Conservation (phyloP, 2,888 invertebrate species). For the Chymomyza amoena region DNA sequence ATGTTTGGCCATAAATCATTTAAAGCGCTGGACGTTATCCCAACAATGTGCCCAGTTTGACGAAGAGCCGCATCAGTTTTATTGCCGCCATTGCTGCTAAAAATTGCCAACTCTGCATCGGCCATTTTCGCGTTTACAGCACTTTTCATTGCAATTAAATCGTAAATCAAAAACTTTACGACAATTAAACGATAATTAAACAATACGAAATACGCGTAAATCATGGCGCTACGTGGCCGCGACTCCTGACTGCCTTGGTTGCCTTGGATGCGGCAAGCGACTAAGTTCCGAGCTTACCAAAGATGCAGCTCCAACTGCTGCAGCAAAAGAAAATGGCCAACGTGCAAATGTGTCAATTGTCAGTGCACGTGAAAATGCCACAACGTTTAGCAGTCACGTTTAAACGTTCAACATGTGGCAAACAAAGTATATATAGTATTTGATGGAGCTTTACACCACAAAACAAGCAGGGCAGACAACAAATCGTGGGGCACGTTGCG, state of each 20-base stretch:
- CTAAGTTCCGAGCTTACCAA: conserved; percentile 7
- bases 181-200: conserved; percentile 71
- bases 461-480: neutral
- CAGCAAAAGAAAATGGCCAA: conserved; percentile 46
- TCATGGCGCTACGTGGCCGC: conserved; percentile 49
- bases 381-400: conserved; percentile 58
- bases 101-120: conserved; percentile 20
- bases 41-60: conserved; percentile 18
- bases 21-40: conserved; percentile 21
- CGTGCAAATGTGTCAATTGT: conserved; percentile 71
- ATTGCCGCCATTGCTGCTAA: conserved; percentile 15
- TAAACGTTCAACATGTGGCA: conserved; percentile 16
- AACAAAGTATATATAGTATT: neutral
- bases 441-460: neutral
- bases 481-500: neutral
- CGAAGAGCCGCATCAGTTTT: conserved; percentile 32
- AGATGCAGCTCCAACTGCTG: conserved; percentile 12
- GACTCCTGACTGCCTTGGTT: neutral
- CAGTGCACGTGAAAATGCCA: conserved; percentile 26
- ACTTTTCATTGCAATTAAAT: conserved; percentile 68
- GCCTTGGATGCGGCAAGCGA: neutral
- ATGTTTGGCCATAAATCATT: conserved; percentile 62
- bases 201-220: conserved; percentile 60
- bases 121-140: conserved; percentile 23
- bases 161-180: conserved; percentile 68